These are phyloP conservation scores for Linurgus olivaceus DNA, from an alignment of 2,797 vertebrate species.

Conservation along the genomic window DNA sequence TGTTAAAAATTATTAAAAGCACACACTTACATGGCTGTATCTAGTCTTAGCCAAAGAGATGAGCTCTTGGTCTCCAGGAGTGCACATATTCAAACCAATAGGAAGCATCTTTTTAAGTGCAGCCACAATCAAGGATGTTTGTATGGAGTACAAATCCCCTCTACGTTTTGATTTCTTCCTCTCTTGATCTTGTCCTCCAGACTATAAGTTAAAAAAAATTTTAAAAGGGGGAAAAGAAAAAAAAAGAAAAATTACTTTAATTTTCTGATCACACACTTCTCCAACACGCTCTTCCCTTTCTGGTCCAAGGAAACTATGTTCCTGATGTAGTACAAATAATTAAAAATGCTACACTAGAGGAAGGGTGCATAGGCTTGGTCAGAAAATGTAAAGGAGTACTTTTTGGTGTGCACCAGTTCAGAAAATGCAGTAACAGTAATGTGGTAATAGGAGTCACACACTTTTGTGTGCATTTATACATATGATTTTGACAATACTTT, in stretches of 20 bases:
- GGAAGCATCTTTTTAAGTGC: conserved; percentile 98
- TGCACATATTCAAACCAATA: conserved; percentile 99
- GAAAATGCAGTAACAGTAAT: not conserved
- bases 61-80: conserved; percentile 96
- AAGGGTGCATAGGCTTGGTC: not conserved
- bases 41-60: conserved; percentile 92
- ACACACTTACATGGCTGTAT: conserved; percentile 86
- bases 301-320: not conserved
- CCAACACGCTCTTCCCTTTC: not conserved
- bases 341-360: not conserved
- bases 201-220: conserved; percentile 40
- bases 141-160: conserved; percentile 96
- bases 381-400: not conserved
- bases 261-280: not conserved
- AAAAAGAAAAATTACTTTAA: conserved; percentile 9
- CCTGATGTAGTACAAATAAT: not conserved
- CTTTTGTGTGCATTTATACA: not conserved
- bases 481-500: not conserved
- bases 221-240: not conserved
- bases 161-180: conserved; percentile 93
- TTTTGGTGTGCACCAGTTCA: not conserved
- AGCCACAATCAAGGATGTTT: conserved; percentile 96
- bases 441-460: not conserved
- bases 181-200: conserved; percentile 97
- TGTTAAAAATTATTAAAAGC: not conserved